phyloP scores from a whole-genome alignment of 2,113 vertebrate species.

The Oreochromis niloticus region DNA sequence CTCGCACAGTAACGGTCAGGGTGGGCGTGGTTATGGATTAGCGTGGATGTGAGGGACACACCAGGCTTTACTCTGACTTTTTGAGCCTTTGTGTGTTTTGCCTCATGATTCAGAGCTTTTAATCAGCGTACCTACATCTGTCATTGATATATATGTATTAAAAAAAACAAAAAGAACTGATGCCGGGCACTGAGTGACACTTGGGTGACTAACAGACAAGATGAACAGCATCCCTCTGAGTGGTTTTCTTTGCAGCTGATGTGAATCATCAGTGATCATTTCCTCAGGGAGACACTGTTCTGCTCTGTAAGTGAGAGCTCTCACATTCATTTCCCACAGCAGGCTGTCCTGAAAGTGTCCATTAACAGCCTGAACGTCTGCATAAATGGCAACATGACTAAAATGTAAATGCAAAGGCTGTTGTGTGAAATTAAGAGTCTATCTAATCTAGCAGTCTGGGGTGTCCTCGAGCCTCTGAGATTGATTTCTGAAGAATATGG shows the following conservation, averaged over 20 bases:
- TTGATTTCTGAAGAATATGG: not conserved
- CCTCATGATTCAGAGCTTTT: not conserved
- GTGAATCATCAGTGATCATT: not conserved
- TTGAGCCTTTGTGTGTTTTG: not conserved
- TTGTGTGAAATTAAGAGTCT: not conserved
- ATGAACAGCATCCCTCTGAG: not conserved
- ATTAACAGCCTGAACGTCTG: not conserved
- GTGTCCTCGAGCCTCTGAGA: not conserved
- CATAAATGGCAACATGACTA: not conserved
- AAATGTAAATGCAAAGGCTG: not conserved
- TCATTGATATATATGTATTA: not conserved
- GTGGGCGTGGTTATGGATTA: not conserved
- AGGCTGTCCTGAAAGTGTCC: not conserved
- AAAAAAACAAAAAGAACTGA: not conserved
- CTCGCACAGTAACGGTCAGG: not conserved
- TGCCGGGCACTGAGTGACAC: not conserved
- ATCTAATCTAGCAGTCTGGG: not conserved
- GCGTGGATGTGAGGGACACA: not conserved
- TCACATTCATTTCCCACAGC: not conserved
- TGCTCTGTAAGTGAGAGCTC: not conserved
- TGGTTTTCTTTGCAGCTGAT: not conserved
- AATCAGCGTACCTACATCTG: not conserved
- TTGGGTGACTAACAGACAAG: not conserved
- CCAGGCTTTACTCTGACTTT: not conserved
- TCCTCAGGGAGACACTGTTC: not conserved